Evolutionary conservation across 2,113 vertebrate species (phyloP), one percentile per base, ranked within the genome.

Genomic region (Aleadryas rufinucha): DNA sequence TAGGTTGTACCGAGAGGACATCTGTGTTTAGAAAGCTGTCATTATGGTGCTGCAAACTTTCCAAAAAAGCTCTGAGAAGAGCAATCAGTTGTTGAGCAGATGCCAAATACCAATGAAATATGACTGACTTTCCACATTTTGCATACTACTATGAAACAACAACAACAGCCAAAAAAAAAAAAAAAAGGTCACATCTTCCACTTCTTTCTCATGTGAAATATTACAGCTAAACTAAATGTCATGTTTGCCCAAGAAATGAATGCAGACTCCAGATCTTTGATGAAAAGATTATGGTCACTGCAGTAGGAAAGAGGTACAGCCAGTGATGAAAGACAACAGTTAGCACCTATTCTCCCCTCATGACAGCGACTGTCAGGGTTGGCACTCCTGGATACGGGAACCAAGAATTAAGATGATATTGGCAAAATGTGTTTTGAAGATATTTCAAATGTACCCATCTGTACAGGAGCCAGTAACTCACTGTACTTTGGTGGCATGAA

Each of bases 21-120:
- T 97, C 94, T 97, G 94, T 93, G 88, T 96, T 97, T 97, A 95
- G 97, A 97, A 97, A 96, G 95, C 90, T 97, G 91, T 97, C 94
- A 97, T 96, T 97, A 95, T 95, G 60, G 85, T 78, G 68, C 90
- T 93, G 90, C 93, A 92, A 95, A 95, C 93, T 93, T 95, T 95
- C 95, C 93, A 96, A 94, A 97, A 97, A 96, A 90, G 74, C 94
- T 93, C 89, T 64, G 50, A 96, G 89, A 95, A 94, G 95, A 96
- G 90, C 90, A 95, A 91, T 88, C 94, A 89, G 86, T 92, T 94
- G 76, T 92, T 93, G 94, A 92, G 53, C 69, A 91, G 57, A 84
- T 6, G 95, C 97, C 96, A 97, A 96, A 79, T 54, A 64, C 86
- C 86, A 93, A 14, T 39, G 83, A 93, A 97, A 94, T 92, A 78